Percentiles rank a stretch among this genome's conserved stretches.
phyloP scores from a whole-genome alignment of 2,888 invertebrate species.

The Erebia epiphron region DNA sequence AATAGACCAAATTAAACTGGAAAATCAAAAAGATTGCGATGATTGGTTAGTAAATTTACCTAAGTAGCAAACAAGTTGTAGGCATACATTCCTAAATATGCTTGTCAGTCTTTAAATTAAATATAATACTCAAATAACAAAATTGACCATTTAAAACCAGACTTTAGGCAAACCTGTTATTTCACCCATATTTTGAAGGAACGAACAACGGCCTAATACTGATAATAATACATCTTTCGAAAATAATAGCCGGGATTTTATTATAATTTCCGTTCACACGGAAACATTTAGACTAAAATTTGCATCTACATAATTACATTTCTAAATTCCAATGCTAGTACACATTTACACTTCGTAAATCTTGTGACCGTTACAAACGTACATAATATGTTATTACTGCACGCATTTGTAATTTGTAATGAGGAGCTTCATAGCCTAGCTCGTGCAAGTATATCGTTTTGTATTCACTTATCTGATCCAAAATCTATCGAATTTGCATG shows the following conservation, averaged over 20 bases:
- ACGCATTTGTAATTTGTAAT: conserved; percentile 27
- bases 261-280: conserved; percentile 42
- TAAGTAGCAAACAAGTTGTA: conserved; percentile 5
- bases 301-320: conserved; percentile 32
- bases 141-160: conserved; percentile 36
- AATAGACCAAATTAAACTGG: too few relatives aligned
- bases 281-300: conserved; percentile 38
- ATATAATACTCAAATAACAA: conserved; percentile 32
- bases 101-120: conserved; percentile 18
- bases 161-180: conserved; percentile 40
- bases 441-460: conserved; percentile 43
- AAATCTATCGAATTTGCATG: conserved; percentile 72
- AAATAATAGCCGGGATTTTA: conserved; percentile 35
- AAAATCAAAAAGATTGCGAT: neutral
- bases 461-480: conserved; percentile 56
- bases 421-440: conserved; percentile 28
- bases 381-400: conserved; percentile 31
- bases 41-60: neutral
- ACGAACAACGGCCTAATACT: conserved; percentile 28
- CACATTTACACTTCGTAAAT: conserved; percentile 39
- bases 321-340: conserved; percentile 31
- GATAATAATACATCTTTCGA: conserved; percentile 38
- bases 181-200: conserved; percentile 32
- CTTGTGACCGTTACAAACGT: conserved; percentile 39
- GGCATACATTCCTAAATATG: neutral